phyloP scores from a whole-genome alignment of 92 coral and sea anemone species.

The Epizoanthus fatuus region DNA sequence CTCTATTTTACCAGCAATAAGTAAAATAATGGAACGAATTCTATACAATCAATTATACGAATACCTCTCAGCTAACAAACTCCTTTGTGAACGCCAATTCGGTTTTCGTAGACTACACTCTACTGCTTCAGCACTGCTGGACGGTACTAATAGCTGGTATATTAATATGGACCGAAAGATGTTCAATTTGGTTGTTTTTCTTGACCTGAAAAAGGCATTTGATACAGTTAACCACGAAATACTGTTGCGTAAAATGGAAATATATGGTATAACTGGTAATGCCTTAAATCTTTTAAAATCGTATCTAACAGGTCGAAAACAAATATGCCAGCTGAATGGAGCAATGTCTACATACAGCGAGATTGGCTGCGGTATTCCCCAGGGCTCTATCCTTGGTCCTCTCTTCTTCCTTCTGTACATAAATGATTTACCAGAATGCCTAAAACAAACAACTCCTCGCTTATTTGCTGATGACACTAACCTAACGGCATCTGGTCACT shows the following conservation, averaged over 20 bases:
- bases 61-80: background rate
- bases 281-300: background rate
- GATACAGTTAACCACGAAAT: no score
- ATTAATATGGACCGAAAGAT: no score
- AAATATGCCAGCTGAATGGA: no score
- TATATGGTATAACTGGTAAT: background rate
- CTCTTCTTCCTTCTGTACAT: conserved; percentile 43
- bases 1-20: conserved; percentile 42
- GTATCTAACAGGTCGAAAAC: background rate
- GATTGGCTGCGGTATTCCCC: conserved; percentile 31
- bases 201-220: no score
- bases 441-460: conserved; percentile 31
- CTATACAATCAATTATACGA: conserved; percentile 37
- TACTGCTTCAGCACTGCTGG: background rate
- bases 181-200: no score
- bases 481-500: conserved; percentile 13
- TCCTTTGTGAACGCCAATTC: no score
- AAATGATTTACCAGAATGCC: conserved; percentile 4
- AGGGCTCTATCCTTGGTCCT: conserved; percentile 38
- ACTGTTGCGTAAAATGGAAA: no score
- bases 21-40: conserved; percentile 54
- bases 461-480: conserved; percentile 58
- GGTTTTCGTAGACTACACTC: no score
- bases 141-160: conserved; percentile 7
- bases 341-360: background rate